A percentile compares a stretch with the other conserved stretches of the same genome.
Evolutionary conservation across 2,888 invertebrate species (phyloP).

Genomic region (Epirrhoe tristata): DNA sequence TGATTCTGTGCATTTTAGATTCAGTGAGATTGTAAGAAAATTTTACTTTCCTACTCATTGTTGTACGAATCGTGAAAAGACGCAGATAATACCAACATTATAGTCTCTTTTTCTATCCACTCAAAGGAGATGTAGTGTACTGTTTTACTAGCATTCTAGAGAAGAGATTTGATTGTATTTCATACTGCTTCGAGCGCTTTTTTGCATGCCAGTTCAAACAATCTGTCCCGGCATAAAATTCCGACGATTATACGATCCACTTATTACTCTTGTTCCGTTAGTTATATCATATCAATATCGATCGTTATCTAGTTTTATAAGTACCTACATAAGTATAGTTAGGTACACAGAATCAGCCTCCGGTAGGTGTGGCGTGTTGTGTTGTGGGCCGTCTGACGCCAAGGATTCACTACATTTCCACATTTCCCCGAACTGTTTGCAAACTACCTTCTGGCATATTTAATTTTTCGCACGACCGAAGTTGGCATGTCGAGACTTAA

Average conservation of each 20-base stretch:
- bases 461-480: slow-evolving; percentile 41
- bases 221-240: too few species aligned
- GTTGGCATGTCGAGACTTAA: slow-evolving; percentile 40
- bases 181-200: too few species aligned
- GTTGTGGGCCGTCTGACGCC: slow-evolving; percentile 21
- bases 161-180: too few species aligned
- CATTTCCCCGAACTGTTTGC: slow-evolving; percentile 28
- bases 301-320: not conserved
- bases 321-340: not conserved
- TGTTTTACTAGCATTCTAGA: too few species aligned
- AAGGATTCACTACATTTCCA: slow-evolving; percentile 38
- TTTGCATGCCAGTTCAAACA: too few species aligned
- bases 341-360: slow-evolving; percentile 1
- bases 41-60: not conserved
- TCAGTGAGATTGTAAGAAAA: not conserved
- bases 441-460: slow-evolving; percentile 40
- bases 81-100: too few species aligned
- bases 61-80: too few species aligned
- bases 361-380: slow-evolving; percentile 9
- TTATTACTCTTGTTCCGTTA: too few species aligned
- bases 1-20: not conserved
- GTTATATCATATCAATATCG: not conserved
- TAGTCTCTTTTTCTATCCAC: too few species aligned
- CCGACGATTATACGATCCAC: too few species aligned
- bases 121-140: too few species aligned